Base-by-base conservation (phyloP, 1,140 invertebrate species). In the Heliconius hewitsoni region DNA sequence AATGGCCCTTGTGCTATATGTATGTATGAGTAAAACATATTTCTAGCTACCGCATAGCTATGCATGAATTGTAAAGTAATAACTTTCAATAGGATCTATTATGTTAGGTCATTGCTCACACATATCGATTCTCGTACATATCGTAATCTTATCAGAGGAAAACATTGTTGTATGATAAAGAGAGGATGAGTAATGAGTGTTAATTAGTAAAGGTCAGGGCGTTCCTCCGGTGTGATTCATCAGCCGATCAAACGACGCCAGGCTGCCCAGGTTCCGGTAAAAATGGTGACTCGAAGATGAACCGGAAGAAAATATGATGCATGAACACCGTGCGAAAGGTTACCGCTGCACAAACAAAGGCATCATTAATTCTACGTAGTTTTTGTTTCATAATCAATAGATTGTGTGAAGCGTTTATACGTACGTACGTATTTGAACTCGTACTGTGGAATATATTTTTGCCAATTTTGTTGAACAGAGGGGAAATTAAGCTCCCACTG, bases 151-250 rank as follows among this genome's bases (percentile, higher is more conserved):
- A 90, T 91, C 88, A 88, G 76, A 77, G 72, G 16, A 46, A 55
- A 76, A 77, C 81, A 90, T 87, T 88, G 83, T 91, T 87, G 82
- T 85, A 81, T 88, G 86, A 89, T 91, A 87, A 86, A 81, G 74
- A 82, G 81, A 85, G 79, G 85, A 90, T 92, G 91, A 90, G 86
- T 91, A 91, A 92, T 85, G 84, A 90, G 81, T 84, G 83, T 82
- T 91, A 91, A 91, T 93, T 89, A 90, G 85, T 82, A 73, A 89
- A 86, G 85, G 86, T 86, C 79, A 85, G 87, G 87, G 88, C 92
- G 89, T 92, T 91, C 90, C 89, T 89, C 81, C 73, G 77, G 39
- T 70, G 80, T 93, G 91, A 93, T 77, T 93, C 92, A 94, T 30
- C 76, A 74, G 74, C 55, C 81, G 57, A 87, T 87, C 82, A 83